Conservation (phyloP, 2,888 invertebrate genomes). For the Polyploca ridens region DNA sequence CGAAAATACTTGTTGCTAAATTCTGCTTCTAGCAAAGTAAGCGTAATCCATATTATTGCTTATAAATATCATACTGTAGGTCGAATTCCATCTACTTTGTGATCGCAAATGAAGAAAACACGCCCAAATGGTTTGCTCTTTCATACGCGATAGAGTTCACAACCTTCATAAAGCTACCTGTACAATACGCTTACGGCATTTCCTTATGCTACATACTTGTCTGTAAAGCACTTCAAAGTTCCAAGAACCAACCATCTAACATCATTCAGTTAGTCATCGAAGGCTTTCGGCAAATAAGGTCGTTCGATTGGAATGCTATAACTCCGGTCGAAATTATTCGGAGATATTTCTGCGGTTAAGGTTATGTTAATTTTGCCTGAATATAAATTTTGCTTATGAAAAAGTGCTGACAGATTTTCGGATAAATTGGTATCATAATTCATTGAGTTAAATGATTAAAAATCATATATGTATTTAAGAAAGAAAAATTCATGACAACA, state of each 20-base stretch:
- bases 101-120: no score
- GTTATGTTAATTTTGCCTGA: neutral
- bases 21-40: no score
- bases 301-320: slow-evolving; percentile 40
- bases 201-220: slow-evolving; percentile 57
- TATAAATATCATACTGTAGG: no score
- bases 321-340: slow-evolving; percentile 23
- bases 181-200: slow-evolving; percentile 50
- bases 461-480: no score
- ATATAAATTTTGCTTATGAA: neutral
- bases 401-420: neutral
- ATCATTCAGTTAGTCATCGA: slow-evolving; percentile 63
- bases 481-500: no score
- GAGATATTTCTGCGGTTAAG: slow-evolving; percentile 1
- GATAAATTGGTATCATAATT: no score
- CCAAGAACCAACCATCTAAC: slow-evolving; percentile 58
- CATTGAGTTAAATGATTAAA: no score
- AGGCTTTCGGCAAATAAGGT: slow-evolving; percentile 47
- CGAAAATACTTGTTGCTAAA: no score
- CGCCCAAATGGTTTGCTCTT: no score
- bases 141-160: no score
- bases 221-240: slow-evolving; percentile 43
- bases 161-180: neutral
- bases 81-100: no score
- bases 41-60: no score